Evolutionary conservation across 2,797 vertebrate species (phyloP), one percentile per base, ranked within the genome.

Genomic region (Garrulus glandarius): DNA sequence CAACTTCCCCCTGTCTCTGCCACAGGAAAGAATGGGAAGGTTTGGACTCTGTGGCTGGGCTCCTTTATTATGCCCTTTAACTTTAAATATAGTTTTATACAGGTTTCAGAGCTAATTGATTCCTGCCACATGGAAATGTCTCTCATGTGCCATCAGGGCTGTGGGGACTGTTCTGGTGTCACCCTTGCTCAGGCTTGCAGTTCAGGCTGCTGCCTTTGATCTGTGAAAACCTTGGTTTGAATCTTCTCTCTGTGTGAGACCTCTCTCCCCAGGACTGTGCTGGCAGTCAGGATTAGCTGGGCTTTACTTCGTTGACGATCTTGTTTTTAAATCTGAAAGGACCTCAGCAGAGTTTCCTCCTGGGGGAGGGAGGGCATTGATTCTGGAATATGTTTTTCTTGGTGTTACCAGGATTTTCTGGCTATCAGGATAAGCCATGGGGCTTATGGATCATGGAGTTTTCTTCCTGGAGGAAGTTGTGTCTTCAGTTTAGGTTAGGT

Each of bases 201-300:
- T 67, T 72, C 44, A 67, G 47, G 29, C 69, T 56, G 61, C 37
- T 88, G 80, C 81, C 84, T 95, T 70, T 91, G 91, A 80, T 77
- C 75, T 79, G 13, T 2, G 12, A 22, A 79, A 69, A n/a, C 34
- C 86, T 72, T 22, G 81, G 46, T 90, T 60, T 57, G 30, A 56
- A 78, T 94, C 84, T 80, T 75, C 61, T 59, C 86, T 94, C 50
- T 5, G 1, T 13, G 24, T 13, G 55, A 79, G 84, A 87, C 53
- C 84, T 80, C 68, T 56, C 65, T 96, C 76, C 44, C 46, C 65
- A 19, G 82, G 71, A 47, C 56, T 20, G 8, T 49, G 87, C 84
- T 53, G 91, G 91, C 68, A 83, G 84, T 30, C 72, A 67, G 72
- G 93, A 96, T 95, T 93, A 95, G 79, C 76, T 60, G 76, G 79